A percentile compares a stretch with the other conserved stretches of the same genome.
phyloP scores from a whole-genome alignment of 2,888 invertebrate species.

The Meandrusa payeni region DNA sequence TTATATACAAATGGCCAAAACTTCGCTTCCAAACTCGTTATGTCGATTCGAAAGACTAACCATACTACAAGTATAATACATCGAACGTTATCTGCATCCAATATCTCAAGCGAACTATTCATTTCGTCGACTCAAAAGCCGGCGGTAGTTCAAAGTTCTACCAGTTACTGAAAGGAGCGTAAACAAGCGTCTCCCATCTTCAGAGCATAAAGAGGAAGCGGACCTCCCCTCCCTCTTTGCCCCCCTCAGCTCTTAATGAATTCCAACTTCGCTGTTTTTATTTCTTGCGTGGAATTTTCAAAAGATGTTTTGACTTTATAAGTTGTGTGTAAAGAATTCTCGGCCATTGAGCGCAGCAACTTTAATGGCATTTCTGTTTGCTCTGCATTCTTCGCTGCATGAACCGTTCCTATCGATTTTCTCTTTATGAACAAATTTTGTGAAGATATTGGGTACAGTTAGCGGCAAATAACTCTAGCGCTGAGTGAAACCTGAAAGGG shows the following conservation, averaged over 20 bases:
- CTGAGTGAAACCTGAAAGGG: no score
- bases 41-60: no score
- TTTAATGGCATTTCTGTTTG: neutral
- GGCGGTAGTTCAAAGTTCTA: slow-evolving; percentile 1
- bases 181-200: slow-evolving; percentile 6
- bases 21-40: no score
- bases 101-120: slow-evolving; percentile 12
- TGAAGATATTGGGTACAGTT: no score
- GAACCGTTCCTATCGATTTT: neutral
- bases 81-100: slow-evolving; percentile 6
- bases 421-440: neutral
- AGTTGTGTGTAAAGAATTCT: slow-evolving; percentile 4
- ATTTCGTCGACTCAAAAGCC: slow-evolving; percentile 10
- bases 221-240: no score
- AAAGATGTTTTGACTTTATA: slow-evolving; percentile 21
- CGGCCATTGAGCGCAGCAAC: neutral
- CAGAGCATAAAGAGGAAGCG: neutral
- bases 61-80: neutral
- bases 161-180: slow-evolving; percentile 5
- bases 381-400: slow-evolving; percentile 2
- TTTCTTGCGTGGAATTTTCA: slow-evolving; percentile 12
- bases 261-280: slow-evolving; percentile 13
- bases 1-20: no score
- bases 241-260: slow-evolving; percentile 16
- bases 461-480: no score